Evolutionary conservation across 2,797 vertebrate species (phyloP).

Genomic region (Sebastes steindachneri): DNA sequence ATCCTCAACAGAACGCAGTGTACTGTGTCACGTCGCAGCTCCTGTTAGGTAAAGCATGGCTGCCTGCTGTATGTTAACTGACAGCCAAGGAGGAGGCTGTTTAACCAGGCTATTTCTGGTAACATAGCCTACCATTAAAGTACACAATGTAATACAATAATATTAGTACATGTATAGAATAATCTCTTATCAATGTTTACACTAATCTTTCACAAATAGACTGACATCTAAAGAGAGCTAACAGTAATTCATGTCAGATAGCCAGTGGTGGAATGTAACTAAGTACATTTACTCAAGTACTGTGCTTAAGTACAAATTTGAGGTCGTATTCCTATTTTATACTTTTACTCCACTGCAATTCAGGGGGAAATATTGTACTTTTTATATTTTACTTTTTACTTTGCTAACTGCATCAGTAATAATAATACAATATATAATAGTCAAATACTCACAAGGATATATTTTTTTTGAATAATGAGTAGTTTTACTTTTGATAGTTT

Average conservation of each 20-base stretch:
- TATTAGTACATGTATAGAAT: neutral
- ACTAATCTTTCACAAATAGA: neutral
- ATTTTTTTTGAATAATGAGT: rapidly evolving
- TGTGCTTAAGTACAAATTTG: neutral
- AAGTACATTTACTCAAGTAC: neutral
- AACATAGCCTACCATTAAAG: neutral
- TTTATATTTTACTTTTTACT: neutral
- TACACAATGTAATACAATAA: neutral
- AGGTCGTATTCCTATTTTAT: neutral
- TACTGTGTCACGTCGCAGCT: constrained; percentile 36
- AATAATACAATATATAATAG: neutral
- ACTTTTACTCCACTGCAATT: neutral
- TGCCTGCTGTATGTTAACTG: constrained; percentile 49
- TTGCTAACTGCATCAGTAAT: neutral
- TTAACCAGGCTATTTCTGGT: constrained; percentile 12
- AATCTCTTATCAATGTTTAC: constrained; percentile 2
- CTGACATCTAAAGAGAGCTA: neutral
- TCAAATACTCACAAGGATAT: neutral
- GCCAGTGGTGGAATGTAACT: neutral
- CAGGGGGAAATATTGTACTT: neutral
- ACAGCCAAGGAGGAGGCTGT: constrained; percentile 15
- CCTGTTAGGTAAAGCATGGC: constrained; percentile 29
- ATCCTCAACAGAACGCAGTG: constrained; percentile 20
- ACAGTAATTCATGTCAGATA: neutral
- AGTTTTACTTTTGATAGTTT: neutral